Evolutionary conservation across 2,888 invertebrate species (phyloP).

Genomic region (Unio pictorum): DNA sequence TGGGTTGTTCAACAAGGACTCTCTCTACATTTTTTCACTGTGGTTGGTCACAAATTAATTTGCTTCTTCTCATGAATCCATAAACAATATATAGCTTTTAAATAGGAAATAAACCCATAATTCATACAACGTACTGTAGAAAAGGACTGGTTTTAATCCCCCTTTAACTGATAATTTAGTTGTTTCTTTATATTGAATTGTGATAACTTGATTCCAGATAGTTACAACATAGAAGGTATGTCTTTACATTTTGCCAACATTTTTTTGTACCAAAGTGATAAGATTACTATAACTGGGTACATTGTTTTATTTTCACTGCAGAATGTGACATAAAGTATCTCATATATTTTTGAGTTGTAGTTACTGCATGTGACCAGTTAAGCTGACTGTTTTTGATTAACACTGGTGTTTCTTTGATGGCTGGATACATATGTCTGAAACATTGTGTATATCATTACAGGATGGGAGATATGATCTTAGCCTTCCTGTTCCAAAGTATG

Average conservation of each 20-base stretch:
- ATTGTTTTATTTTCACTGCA: too few species aligned
- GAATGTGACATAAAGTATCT: not conserved
- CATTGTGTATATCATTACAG: conserved; percentile 32
- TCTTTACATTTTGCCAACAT: not conserved
- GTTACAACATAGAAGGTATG: too few species aligned
- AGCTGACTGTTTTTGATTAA: not conserved
- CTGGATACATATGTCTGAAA: not conserved
- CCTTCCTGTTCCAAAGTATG: conserved; percentile 72
- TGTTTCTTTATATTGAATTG: too few species aligned
- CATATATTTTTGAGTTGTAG: not conserved
- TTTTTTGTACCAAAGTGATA: too few species aligned
- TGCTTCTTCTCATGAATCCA: not conserved
- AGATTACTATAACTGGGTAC: too few species aligned
- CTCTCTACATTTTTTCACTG: conserved; percentile 79
- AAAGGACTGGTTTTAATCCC: too few species aligned
- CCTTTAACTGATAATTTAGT: too few species aligned
- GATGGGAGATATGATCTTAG: conserved; percentile 61
- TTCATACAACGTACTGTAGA: too few species aligned
- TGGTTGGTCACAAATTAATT: conserved; percentile 36
- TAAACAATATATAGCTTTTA: too few species aligned
- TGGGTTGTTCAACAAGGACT: conserved; percentile 76
- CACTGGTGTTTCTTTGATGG: too few species aligned
- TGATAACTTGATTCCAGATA: too few species aligned
- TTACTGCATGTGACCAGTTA: not conserved
- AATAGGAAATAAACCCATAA: too few species aligned